Percentiles rank a stretch among this genome's conserved stretches.
These are phyloP conservation scores for Drosophila murphyi DNA, from an alignment of 1,140 invertebrate species.

Conservation along the genomic window DNA sequence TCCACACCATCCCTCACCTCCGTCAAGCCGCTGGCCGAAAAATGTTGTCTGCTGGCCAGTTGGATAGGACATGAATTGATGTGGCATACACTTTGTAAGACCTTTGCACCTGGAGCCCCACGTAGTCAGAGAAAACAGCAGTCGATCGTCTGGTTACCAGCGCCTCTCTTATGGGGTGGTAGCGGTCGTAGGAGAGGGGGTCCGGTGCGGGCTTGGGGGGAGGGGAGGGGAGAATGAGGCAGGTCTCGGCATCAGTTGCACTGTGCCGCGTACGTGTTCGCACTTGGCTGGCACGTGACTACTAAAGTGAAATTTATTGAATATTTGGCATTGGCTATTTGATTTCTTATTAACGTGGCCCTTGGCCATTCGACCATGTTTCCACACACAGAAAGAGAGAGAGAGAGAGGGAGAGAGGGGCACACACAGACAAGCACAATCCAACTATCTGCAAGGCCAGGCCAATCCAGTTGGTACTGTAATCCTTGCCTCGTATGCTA, in stretches of 20 bases:
- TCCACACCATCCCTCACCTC: neutral
- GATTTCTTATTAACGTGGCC: conserved; percentile 77
- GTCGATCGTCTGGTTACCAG: conserved; percentile 15
- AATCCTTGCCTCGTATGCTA: conserved; percentile 52
- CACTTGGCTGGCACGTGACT: conserved; percentile 77
- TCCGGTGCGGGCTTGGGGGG: neutral
- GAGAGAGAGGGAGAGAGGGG: neutral
- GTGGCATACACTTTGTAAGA: conserved; percentile 71
- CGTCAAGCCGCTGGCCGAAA: conserved; percentile 3
- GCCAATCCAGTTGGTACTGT: conserved; percentile 24
- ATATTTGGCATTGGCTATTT: conserved; percentile 83
- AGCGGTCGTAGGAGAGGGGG: neutral
- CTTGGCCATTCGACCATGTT: conserved; percentile 9
- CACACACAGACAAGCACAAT: neutral
- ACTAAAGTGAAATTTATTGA: conserved; percentile 76
- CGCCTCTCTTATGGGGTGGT: neutral
- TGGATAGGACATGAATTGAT: conserved; percentile 75
- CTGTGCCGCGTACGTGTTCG: conserved; percentile 71
- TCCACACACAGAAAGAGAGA: neutral
- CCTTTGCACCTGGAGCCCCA: conserved; percentile 73
- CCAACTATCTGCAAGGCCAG: conserved; percentile 20
- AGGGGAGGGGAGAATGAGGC: neutral
- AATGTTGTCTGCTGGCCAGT: conserved; percentile 74
- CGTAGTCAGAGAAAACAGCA: conserved; percentile 35
- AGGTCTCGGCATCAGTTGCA: conserved; percentile 71